phyloP scores from a whole-genome alignment of 1,140 invertebrate species.

The Rhizoglyphus robini region DNA sequence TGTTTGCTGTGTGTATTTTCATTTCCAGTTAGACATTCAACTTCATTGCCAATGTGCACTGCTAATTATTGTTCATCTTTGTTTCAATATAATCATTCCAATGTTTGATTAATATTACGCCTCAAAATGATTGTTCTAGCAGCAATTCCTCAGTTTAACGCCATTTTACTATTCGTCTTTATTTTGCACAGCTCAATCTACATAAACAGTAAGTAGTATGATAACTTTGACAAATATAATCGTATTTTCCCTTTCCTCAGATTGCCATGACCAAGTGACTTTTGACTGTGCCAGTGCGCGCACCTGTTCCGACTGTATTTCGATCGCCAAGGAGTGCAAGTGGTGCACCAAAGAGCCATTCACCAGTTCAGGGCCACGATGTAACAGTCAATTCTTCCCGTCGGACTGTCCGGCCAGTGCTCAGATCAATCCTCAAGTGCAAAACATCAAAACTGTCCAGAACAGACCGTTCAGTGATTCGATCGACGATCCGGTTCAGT shows the following conservation, averaged over 20 bases:
- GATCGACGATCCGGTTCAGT: not conserved
- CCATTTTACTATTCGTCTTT: no score
- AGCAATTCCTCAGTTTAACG: no score
- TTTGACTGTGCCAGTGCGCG: not conserved
- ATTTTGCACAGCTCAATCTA: no score
- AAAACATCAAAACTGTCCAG: not conserved
- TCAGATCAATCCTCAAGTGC: not conserved
- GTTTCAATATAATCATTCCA: no score
- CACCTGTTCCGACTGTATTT: slow-evolving; percentile 4
- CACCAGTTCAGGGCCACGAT: not conserved
- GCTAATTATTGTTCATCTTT: no score
- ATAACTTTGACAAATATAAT: not conserved
- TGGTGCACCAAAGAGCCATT: not conserved
- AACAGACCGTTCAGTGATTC: not conserved
- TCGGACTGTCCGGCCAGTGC: not conserved
- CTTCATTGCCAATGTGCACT: no score
- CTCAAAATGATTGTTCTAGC: no score
- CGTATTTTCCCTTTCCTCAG: not conserved
- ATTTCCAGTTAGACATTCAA: no score
- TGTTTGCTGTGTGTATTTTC: no score
- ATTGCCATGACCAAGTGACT: not conserved
- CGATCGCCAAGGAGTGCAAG: not conserved
- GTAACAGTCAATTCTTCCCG: not conserved
- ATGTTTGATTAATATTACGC: no score
- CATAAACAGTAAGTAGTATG: no score